A percentile compares a stretch with the other conserved stretches of the same genome.
Conservation (phyloP, 2,888 invertebrate species). For the Thera obeliscata region DNA sequence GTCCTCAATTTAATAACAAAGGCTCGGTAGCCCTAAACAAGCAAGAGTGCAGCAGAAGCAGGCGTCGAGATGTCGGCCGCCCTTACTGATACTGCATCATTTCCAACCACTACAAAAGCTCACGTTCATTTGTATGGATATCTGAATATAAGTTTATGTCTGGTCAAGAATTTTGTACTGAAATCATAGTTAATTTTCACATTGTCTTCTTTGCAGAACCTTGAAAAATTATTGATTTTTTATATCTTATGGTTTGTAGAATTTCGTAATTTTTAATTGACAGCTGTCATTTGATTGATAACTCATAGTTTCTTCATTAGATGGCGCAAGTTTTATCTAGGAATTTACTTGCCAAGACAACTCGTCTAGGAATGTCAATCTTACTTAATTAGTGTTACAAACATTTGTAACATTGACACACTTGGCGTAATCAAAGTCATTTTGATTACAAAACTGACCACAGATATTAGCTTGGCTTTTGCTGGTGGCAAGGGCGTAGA, state of each 20-base stretch:
- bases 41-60: slow-evolving; percentile 33
- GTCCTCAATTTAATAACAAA: not conserved
- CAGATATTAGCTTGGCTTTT: slow-evolving; percentile 31
- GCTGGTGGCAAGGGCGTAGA: slow-evolving; percentile 62
- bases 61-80: slow-evolving; percentile 43
- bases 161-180: too few species aligned
- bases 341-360: slow-evolving; percentile 29
- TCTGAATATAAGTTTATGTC: too few species aligned
- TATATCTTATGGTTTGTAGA: not conserved
- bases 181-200: too few species aligned
- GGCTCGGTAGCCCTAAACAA: slow-evolving; percentile 32
- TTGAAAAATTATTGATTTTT: too few species aligned
- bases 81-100: slow-evolving; percentile 39
- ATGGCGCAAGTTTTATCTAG: slow-evolving; percentile 36
- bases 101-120: slow-evolving; percentile 18
- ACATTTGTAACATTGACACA: slow-evolving; percentile 43
- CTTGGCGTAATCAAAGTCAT: slow-evolving; percentile 27
- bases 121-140: slow-evolving; percentile 20
- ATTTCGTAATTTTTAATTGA: not conserved
- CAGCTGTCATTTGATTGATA: slow-evolving; percentile 1
- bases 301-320: slow-evolving; percentile 17
- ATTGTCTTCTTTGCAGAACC: too few species aligned
- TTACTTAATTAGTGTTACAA: slow-evolving; percentile 39
- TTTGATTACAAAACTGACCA: slow-evolving; percentile 39
- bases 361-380: slow-evolving; percentile 35